Conservation (phyloP, 2,113 vertebrate genomes). For the Tyto alba region DNA sequence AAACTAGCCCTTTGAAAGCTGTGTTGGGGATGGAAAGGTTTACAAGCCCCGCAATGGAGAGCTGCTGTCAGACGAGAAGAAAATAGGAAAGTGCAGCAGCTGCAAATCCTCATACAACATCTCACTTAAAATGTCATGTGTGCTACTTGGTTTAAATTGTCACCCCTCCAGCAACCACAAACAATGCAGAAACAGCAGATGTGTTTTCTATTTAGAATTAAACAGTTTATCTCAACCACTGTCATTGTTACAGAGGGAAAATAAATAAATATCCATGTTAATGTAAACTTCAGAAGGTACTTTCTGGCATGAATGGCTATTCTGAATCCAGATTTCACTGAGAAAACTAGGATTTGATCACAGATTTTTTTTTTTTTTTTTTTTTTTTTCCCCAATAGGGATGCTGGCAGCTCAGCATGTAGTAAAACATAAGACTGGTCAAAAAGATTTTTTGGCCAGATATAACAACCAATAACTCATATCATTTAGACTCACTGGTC, state of each 20-base stretch:
- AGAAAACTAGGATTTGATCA: constrained; percentile 76
- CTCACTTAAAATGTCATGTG: constrained; percentile 84
- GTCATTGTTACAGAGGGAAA: constrained; percentile 83
- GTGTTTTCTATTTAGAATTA: constrained; percentile 86
- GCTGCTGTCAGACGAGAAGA: neutral
- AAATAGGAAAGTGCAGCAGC: constrained; percentile 69
- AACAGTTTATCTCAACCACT: constrained; percentile 85
- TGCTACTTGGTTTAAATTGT: constrained; percentile 85
- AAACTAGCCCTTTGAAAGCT: neutral
- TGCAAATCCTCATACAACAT: constrained; percentile 85
- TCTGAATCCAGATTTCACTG: constrained; percentile 73
- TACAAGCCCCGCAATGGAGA: neutral
- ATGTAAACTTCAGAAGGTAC: constrained; percentile 86
- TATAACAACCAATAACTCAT: constrained; percentile 78
- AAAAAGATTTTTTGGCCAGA: constrained; percentile 79
- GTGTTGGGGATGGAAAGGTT: neutral
- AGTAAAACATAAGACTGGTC: constrained; percentile 77
- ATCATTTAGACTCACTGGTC: constrained; percentile 74
- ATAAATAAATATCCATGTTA: constrained; percentile 88
- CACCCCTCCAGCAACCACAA: constrained; percentile 85
- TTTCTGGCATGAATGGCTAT: constrained; percentile 72
- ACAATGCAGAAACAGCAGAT: constrained; percentile 88
- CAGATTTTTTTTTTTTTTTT: constrained; percentile 19
- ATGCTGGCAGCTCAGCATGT: constrained; percentile 71
- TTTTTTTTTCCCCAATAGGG: constrained; percentile 37